These are phyloP conservation scores for Poeciliopsis infans DNA, from an alignment of 2,797 vertebrate genomes.

Conservation along the genomic window DNA sequence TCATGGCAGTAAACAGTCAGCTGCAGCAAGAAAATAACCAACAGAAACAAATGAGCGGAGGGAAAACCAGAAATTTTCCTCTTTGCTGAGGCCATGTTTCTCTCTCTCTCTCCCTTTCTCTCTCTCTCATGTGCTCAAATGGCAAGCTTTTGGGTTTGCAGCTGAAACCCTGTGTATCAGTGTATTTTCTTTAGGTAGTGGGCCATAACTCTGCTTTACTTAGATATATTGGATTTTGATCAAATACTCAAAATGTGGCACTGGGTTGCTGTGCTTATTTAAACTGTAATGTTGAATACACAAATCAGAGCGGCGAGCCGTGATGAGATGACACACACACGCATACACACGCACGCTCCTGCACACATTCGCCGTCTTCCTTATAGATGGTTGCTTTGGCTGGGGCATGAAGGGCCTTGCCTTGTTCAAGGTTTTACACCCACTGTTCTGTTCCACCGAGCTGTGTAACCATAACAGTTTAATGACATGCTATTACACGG, in stretches of 20 bases:
- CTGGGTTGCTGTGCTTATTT: constrained; percentile 76
- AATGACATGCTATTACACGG: constrained; percentile 80
- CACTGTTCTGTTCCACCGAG: constrained; percentile 72
- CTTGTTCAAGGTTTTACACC: constrained; percentile 74
- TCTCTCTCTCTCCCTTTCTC: constrained; percentile 18
- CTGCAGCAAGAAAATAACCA: constrained; percentile 53
- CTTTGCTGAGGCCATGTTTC: constrained; percentile 32
- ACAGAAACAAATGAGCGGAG: constrained; percentile 46
- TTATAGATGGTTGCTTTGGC: constrained; percentile 53
- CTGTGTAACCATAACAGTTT: constrained; percentile 82
- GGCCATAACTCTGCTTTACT: constrained; percentile 55
- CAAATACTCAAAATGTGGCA: constrained; percentile 73
- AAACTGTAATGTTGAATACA: constrained; percentile 78
- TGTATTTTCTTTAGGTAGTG: constrained; percentile 74
- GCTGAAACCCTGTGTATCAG: constrained; percentile 49
- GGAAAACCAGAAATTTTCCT: constrained; percentile 59
- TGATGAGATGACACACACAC: constrained; percentile 40
- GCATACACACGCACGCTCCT: background rate
- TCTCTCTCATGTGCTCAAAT: constrained; percentile 34
- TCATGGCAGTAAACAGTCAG: constrained; percentile 69
- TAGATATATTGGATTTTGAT: constrained; percentile 76
- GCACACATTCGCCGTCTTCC: constrained; percentile 44
- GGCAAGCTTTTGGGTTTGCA: constrained; percentile 39
- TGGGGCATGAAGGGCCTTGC: constrained; percentile 60
- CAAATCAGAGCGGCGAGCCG: constrained; percentile 67